Percentiles rank a stretch among this genome's conserved stretches.
phyloP scores from a whole-genome alignment of 2,797 vertebrate genomes.

The Anas acuta region DNA sequence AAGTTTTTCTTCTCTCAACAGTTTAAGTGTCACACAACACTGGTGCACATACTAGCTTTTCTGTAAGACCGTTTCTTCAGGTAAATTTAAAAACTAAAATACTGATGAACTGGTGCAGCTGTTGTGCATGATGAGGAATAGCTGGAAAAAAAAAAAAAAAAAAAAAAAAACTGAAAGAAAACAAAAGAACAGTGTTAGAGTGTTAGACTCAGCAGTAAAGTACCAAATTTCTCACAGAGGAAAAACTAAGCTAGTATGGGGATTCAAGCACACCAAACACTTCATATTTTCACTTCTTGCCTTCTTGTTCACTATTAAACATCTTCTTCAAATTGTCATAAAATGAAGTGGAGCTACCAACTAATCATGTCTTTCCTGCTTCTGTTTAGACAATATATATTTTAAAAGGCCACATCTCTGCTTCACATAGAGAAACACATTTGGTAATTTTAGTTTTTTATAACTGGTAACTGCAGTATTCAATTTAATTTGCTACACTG shows the following conservation, averaged over 20 bases:
- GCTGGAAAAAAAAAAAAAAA: not conserved
- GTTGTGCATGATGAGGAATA: not conserved
- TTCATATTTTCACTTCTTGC: not conserved
- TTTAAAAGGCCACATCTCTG: not conserved
- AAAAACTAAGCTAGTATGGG: not conserved
- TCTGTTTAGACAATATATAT: not conserved
- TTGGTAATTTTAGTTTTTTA: not conserved
- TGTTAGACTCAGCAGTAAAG: not conserved
- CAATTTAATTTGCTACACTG: not conserved
- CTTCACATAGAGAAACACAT: accelerated
- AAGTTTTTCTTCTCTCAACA: not conserved
- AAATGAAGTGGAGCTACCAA: not conserved
- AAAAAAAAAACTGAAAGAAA: not conserved
- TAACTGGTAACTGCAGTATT: not conserved
- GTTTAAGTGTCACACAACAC: not conserved
- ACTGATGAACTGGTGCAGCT: not conserved
- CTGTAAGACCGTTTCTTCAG: not conserved
- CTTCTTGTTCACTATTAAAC: not conserved
- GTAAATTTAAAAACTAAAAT: not conserved
- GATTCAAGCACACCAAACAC: not conserved
- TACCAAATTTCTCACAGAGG: not conserved
- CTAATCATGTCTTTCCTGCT: not conserved
- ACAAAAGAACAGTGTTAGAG: not conserved
- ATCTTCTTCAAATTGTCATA: not conserved
- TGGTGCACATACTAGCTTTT: not conserved